These are phyloP conservation scores for Drosophila mayri DNA, from an alignment of 1,140 invertebrate species.

Conservation along the genomic window DNA sequence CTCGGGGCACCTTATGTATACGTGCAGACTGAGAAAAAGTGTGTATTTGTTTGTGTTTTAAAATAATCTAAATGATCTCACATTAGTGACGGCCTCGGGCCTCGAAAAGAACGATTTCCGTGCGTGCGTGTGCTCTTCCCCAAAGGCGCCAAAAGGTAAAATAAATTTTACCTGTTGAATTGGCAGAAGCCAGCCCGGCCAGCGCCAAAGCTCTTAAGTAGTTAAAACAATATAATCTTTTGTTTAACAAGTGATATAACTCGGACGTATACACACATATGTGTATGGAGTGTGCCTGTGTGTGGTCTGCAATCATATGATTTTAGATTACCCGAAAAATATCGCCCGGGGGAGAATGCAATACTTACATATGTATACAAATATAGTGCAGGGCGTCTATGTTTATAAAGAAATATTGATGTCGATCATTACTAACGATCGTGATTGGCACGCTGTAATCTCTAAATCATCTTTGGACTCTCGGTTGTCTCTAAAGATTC, in stretches of 20 bases:
- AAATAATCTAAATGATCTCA: conserved; percentile 51
- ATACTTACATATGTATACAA: too few relatives aligned
- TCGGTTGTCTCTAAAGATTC: conserved; percentile 9
- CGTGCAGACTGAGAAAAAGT: conserved; percentile 15
- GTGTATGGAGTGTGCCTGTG: not conserved
- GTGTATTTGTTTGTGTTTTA: conserved; percentile 48
- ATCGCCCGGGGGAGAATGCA: conserved; percentile 4
- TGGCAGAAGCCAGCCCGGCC: conserved; percentile 17
- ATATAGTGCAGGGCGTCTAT: conserved; percentile 7
- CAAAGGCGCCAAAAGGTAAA: conserved; percentile 19
- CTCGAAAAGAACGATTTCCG: conserved; percentile 15
- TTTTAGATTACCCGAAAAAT: conserved; percentile 10
- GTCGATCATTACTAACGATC: conserved; percentile 7
- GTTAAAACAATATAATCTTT: conserved; percentile 33
- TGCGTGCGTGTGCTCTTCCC: conserved; percentile 23
- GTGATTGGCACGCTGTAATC: conserved; percentile 9
- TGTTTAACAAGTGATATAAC: conserved; percentile 30
- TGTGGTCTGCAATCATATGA: conserved; percentile 32
- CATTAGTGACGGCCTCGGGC: conserved; percentile 36
- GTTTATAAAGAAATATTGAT: conserved; percentile 19
- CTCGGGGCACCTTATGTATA: conserved; percentile 7
- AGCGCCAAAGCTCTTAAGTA: conserved; percentile 19
- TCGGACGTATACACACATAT: conserved; percentile 6
- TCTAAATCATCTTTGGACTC: conserved; percentile 12
- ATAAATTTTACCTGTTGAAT: conserved; percentile 32